Evolutionary conservation across 2,113 vertebrate genomes (phyloP).

Genomic region (Psittacara wagleri): DNA sequence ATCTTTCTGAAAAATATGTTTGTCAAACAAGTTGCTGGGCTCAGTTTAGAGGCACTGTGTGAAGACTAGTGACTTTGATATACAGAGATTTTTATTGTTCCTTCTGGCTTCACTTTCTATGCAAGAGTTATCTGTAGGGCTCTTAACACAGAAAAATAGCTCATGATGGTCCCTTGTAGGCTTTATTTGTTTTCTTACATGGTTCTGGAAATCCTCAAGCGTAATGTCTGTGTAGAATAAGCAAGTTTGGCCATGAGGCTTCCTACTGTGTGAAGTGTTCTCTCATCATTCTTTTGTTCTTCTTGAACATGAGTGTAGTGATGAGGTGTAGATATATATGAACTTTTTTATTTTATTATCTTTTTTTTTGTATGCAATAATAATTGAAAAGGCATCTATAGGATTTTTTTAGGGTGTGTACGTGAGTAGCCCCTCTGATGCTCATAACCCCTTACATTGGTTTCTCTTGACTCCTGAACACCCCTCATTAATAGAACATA

Average conservation of each 20-base stretch:
- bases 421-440: neutral
- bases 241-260: neutral
- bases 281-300: neutral
- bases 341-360: neutral
- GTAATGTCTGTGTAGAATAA: neutral
- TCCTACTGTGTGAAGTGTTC: neutral
- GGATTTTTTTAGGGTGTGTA: neutral
- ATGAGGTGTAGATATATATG: neutral
- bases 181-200: conserved; percentile 23
- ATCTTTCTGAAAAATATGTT: neutral
- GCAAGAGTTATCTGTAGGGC: conserved; percentile 29
- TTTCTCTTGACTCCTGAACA: neutral
- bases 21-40: neutral
- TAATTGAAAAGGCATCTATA: neutral
- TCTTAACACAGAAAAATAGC: conserved; percentile 17
- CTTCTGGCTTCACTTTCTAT: conserved; percentile 38
- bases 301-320: neutral
- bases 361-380: neutral
- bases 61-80: conserved; percentile 27
- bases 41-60: conserved; percentile 6
- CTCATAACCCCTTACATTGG: neutral
- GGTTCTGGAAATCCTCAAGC: neutral
- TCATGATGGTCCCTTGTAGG: neutral
- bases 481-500: neutral
- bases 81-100: conserved; percentile 40